These are phyloP conservation scores for Plectropomus leopardus DNA, from an alignment of 2,113 vertebrate genomes.

Conservation along the genomic window DNA sequence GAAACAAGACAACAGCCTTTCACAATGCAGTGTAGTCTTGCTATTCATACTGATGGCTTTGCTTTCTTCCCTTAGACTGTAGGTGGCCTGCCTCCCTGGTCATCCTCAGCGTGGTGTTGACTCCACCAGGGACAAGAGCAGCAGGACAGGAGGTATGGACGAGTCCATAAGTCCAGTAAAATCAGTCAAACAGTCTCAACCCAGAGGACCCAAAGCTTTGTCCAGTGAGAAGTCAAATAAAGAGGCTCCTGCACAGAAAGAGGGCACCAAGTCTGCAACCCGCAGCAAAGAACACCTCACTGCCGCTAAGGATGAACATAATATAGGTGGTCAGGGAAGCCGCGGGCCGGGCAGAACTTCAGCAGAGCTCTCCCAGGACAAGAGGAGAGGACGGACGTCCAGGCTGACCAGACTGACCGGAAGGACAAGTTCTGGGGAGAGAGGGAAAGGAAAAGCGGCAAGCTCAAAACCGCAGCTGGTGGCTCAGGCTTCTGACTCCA, in stretches of 20 bases:
- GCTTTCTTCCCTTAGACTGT: constrained; percentile 36
- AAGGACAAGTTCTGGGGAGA: constrained; percentile 80
- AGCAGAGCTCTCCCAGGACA: constrained; percentile 84
- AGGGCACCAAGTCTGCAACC: constrained; percentile 82
- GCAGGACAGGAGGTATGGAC: constrained; percentile 89
- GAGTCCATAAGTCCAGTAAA: constrained; percentile 89
- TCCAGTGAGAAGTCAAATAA: constrained; percentile 85
- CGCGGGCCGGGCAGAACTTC: constrained; percentile 80
- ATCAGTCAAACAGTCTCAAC: constrained; percentile 88
- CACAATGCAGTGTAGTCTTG: not conserved
- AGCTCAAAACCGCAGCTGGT: constrained; percentile 52
- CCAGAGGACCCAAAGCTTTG: constrained; percentile 85
- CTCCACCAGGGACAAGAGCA: constrained; percentile 75
- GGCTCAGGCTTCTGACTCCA: constrained; percentile 22
- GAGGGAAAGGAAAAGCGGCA: constrained; percentile 65
- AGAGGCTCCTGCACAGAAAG: constrained; percentile 85
- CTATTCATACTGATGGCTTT: not conserved
- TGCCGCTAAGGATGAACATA: constrained; percentile 85
- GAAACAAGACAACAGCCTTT: not conserved
- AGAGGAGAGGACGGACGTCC: constrained; percentile 86
- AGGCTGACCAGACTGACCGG: constrained; percentile 80
- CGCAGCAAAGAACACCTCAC: constrained; percentile 85
- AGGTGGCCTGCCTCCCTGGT: constrained; percentile 46
- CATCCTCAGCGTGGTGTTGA: constrained; percentile 58
- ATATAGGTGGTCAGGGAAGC: constrained; percentile 77